Base-by-base conservation (phyloP, 2,797 vertebrate genomes). In the Sebastes dallii region DNA sequence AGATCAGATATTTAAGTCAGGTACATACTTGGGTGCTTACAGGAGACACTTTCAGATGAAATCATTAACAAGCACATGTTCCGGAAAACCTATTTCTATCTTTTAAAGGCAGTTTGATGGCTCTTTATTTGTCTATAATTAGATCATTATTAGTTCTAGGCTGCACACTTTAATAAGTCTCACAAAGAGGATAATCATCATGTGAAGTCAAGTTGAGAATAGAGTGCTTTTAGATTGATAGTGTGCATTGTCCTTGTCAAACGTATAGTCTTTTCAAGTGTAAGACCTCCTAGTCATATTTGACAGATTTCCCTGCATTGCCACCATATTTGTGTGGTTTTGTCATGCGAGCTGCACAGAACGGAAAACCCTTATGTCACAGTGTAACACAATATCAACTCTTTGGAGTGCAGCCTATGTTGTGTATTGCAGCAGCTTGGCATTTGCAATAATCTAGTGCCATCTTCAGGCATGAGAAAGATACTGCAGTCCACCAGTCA, bases 401-500 rank as follows among this genome's bases (percentile, higher is more conserved):
- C 9, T n/a, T 50, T 5, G 34, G 20, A n/a, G 55, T 36, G 50
- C 29, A 29, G 6, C n/a, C 4, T 27, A 2, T 25, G 16, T 34
- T 52, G 4, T 66, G 1, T 14, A 3, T 4, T 8, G 3, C 8
- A 75, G 56, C 66, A 58, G 4, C 25, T 66, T 27, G 8, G 6
- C n/a, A 29, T 72, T 22, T 76, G 11, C 39, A 59, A 24, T 67
- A 39, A 18, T 86, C 6, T 74, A 74, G n/a, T 81, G 86, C 89
- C 91, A 84, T 68, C 93, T 89, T 66, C 50, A 91, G 93, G 88
- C 54, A 7, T 25, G 8, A 79, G 20, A 18, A 3, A 7, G 6
- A n/a, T 52, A 75, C 39, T 82, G 75, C 88, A 88, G 55, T 20
- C 25, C 32, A 66, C 2, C 20, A 22, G 18, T 70, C 7, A 14